Base-by-base conservation (phyloP, 2,888 invertebrate genomes). In the Bruchidius siliquastri region DNA sequence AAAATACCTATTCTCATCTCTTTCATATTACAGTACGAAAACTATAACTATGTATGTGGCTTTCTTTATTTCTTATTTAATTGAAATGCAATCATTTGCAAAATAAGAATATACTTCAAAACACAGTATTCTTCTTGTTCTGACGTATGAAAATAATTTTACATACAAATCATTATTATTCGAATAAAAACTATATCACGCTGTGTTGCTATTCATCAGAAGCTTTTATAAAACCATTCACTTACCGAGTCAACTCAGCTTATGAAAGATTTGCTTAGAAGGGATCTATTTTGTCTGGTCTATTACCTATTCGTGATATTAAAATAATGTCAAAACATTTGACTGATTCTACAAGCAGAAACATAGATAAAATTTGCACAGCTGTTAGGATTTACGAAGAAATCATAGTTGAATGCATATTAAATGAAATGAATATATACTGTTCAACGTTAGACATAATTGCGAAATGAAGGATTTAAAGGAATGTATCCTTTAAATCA, bases 281-380 rank as follows among this genome's bases (percentile, higher is more conserved):
- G 10, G 1, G 18, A 49, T 49, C 49, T 49, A 74, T 74, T 71
- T 75, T 77, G 73, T 71, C 21, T 71, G 22, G 71, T 71, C 71
- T 71, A 73, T 69, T 76, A 80, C 82, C 82, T 84, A 83, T 49
- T 49, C 83, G 84, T 84, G 85, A 85, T 85, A 85, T 84, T 84
- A 84, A 82, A 79, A 82, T 81, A 82, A 82, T 79, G 83, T 84
- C 83, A 84, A 83, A 79, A 49, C 82, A 82, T 80, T 81, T 84
- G 85, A 84, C 84, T 85, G 85, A 84, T 81, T 78, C 80, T 84
- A 83, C 82, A n/a, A n/a, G 22, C 21, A 71, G 78, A 77, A 77
- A 76, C 77, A 77, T 80, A 79, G 82, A 83, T 81, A 80, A 83
- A 82, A 80, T 84, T 84, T 84, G 84, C 84, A 84, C 84, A 82